Conservation (phyloP, 2,113 vertebrate species). For the Labeo catla region DNA sequence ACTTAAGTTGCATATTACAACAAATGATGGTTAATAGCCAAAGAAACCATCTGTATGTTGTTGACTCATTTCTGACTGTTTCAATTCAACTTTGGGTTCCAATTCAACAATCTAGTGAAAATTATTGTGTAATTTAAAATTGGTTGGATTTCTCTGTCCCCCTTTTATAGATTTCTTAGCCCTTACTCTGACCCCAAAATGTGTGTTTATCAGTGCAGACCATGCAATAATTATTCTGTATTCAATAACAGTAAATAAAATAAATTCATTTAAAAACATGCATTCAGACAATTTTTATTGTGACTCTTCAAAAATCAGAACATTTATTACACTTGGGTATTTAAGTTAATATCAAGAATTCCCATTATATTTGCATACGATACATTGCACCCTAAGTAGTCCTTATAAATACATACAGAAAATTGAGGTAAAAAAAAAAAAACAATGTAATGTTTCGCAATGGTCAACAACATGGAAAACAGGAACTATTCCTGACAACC, state of each 20-base stretch:
- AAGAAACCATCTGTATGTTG: conserved; percentile 27
- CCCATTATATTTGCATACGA: neutral
- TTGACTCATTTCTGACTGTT: neutral
- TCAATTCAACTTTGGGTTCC: neutral
- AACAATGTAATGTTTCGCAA: neutral
- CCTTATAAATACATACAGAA: neutral
- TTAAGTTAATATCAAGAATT: neutral
- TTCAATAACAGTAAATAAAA: conserved; percentile 32
- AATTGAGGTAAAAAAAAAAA: neutral
- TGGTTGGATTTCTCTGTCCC: neutral
- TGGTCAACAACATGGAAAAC: neutral
- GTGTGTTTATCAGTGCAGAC: neutral
- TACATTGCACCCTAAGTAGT: neutral
- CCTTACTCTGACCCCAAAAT: neutral
- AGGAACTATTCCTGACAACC: neutral
- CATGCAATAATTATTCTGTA: conserved; percentile 39
- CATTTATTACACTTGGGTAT: neutral
- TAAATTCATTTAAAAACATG: neutral
- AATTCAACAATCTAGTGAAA: neutral
- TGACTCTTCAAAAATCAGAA: neutral
- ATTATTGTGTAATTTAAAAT: neutral
- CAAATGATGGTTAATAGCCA: conserved; percentile 30
- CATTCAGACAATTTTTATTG: neutral
- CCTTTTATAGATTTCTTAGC: neutral
- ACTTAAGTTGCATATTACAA: conserved; percentile 20